Evolutionary conservation across 2,797 vertebrate species (phyloP).

Genomic region (Mycteria americana): DNA sequence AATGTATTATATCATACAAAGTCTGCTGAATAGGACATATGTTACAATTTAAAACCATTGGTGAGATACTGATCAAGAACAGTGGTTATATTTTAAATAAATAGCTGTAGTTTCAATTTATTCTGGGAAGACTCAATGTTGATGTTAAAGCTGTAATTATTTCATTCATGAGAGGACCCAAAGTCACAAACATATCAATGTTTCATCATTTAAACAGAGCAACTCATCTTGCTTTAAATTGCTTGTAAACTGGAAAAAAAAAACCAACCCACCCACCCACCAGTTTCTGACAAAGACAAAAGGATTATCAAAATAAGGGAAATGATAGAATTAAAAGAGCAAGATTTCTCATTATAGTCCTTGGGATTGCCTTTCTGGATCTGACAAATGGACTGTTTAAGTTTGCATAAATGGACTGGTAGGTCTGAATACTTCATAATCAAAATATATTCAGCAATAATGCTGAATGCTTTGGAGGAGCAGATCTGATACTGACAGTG

Average conservation of each 20-base stretch:
- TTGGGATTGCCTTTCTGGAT: background rate
- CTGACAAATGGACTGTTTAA: background rate
- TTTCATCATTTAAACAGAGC: background rate
- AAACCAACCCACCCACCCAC: rapidly evolving
- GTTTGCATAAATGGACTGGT: background rate
- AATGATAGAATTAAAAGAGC: background rate
- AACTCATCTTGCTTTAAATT: background rate
- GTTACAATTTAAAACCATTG: background rate
- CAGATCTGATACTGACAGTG: background rate
- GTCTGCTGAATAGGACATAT: background rate
- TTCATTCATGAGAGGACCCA: background rate
- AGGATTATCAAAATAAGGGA: background rate
- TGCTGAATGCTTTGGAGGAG: background rate
- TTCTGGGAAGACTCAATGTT: background rate
- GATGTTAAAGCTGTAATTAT: background rate
- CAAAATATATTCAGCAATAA: background rate
- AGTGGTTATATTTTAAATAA: background rate
- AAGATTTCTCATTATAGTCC: background rate
- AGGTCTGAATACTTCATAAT: background rate
- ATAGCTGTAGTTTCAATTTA: background rate
- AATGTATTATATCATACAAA: background rate
- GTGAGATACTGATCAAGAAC: background rate
- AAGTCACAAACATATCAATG: background rate
- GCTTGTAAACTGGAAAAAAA: background rate
- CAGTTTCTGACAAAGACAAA: background rate